Conservation (phyloP, 2,113 vertebrate genomes). For the Macaca mulatta region DNA sequence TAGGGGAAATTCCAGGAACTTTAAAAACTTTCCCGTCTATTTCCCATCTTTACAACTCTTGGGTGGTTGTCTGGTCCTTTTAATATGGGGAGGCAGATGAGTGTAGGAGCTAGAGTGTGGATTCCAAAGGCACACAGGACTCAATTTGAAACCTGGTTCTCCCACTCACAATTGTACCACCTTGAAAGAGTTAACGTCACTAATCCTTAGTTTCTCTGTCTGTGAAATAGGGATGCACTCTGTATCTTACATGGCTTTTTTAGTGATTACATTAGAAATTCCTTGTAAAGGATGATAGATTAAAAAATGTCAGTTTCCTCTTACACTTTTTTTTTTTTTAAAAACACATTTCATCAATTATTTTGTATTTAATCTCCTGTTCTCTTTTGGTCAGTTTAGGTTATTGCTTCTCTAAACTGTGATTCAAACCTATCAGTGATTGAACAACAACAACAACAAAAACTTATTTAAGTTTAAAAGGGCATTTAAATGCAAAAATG, state of each 20-base stretch:
- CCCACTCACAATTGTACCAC: not conserved
- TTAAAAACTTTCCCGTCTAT: not conserved
- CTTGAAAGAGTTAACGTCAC: not conserved
- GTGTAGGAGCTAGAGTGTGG: not conserved
- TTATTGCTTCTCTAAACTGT: not conserved
- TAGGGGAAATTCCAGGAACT: not conserved
- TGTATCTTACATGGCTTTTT: not conserved
- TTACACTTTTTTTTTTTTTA: not conserved
- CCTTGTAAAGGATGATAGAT: not conserved
- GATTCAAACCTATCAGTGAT: not conserved
- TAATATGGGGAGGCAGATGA: not conserved
- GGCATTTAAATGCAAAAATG: not conserved
- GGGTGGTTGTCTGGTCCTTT: not conserved
- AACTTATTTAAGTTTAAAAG: not conserved
- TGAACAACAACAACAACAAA: not conserved
- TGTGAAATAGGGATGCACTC: not conserved
- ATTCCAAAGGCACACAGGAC: not conserved
- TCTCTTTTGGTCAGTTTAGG: not conserved
- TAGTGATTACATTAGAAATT: not conserved
- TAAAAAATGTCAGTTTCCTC: not conserved
- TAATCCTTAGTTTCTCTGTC: not conserved
- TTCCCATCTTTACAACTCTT: not conserved
- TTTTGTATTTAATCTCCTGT: not conserved
- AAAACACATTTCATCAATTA: not conserved
- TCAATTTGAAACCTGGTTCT: not conserved